Percentiles rank a stretch among this genome's conserved stretches.
These are phyloP conservation scores for Amphiprion clarkii DNA, from an alignment of 2,797 vertebrate species.

Conservation along the genomic window DNA sequence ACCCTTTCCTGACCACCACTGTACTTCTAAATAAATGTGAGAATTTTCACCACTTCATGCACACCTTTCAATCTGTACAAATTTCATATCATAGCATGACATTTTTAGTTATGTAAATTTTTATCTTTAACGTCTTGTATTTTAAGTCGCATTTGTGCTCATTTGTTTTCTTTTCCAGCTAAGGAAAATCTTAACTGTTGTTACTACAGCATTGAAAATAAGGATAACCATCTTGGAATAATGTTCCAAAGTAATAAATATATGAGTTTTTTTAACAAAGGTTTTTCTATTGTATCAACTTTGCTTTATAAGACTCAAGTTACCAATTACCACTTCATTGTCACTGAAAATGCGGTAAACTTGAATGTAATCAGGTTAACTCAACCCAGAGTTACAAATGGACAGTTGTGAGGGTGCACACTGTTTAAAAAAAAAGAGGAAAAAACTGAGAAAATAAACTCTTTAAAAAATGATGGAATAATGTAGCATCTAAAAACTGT, in stretches of 20 bases:
- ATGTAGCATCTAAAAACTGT: no score
- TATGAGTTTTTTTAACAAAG: no score
- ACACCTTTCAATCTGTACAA: neutral
- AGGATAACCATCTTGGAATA: no score
- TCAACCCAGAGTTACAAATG: no score
- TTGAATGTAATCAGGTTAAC: neutral
- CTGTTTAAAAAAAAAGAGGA: no score
- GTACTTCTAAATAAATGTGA: slow-evolving; percentile 1
- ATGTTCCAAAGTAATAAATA: no score
- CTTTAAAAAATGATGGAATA: no score
- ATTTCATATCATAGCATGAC: neutral
- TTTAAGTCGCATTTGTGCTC: neutral
- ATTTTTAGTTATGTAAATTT: neutral
- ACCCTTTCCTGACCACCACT: slow-evolving; percentile 2
- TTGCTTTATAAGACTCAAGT: neutral
- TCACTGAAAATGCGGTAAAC: neutral
- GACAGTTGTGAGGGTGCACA: no score
- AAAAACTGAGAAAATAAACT: no score
- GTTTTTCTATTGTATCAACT: neutral
- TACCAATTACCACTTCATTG: neutral
- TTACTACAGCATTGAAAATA: neutral
- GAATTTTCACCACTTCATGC: neutral
- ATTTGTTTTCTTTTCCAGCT: neutral
- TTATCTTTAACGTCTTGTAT: neutral
- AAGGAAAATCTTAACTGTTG: neutral